Base-by-base conservation (phyloP, 2,888 invertebrate species). In the Clostera curtula region DNA sequence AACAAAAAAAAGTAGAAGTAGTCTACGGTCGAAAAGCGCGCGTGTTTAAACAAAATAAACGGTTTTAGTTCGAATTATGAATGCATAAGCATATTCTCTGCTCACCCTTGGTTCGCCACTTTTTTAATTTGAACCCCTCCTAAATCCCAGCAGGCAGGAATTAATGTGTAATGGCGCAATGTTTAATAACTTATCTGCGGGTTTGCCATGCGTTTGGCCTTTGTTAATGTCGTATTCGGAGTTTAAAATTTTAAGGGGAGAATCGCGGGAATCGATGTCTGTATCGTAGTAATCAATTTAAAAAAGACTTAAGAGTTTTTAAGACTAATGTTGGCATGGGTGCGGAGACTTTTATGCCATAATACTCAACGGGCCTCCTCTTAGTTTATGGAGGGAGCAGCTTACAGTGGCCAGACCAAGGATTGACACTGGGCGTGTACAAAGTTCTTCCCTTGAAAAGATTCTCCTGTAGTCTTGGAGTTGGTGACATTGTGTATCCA, bases 181-280 rank as follows among this genome's bases (percentile, higher is more conserved):
- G 73, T 71, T 80, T 80, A 76, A 77, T 80, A 77, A 76, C 59
- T 77, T 75, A 73, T 80, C 77, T 77, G 79, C 70, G 82, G 80
- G 75, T 65, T 36, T 52, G 52, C 56, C 34, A 60, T 57, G 62
- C 68, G 70, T 68, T 71, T 58, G 65, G 65, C 67, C 67, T 71
- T 76, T 76, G 75, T 76, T 76, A 68, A 76, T 75, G 66, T 69
- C 64, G 73, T 77, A 76, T 76, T 74, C 62, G 49, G 14, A 61
- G 71, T 63, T 74, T 70, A 66, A 70, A 63, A 63, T 56, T 46
- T 45, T 52, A 40, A 32, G 25, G 28, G 35, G 35, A 42, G 34
- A 29, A 25, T 30, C 29, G 29, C 31, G 27, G 43, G 34, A 38
- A 34, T 30, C 27, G 36, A 49, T 41, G 27, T 14, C 21, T 12